Evolutionary conservation across 1,140 invertebrate species (phyloP).

Genomic region (Proales similis): DNA sequence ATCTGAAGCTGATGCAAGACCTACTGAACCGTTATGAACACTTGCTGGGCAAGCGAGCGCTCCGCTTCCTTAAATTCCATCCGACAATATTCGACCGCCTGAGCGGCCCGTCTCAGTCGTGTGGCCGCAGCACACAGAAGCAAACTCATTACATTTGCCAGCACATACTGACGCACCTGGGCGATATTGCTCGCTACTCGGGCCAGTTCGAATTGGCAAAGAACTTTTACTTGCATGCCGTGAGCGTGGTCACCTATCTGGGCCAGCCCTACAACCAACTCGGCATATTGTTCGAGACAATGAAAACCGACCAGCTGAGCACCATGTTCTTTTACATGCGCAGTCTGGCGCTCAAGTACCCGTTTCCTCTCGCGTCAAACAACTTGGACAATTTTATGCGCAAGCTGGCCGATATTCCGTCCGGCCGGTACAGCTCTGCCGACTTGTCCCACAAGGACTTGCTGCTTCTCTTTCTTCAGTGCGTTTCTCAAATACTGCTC

Average conservation of each 20-base stretch:
- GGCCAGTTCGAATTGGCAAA: constrained; percentile 21
- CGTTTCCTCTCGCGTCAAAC: constrained; percentile 31
- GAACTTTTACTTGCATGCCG: constrained; percentile 33
- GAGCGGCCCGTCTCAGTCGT: background rate
- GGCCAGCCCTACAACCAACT: constrained; percentile 38
- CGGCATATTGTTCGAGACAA: constrained; percentile 34
- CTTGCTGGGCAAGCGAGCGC: background rate
- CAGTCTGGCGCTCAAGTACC: background rate
- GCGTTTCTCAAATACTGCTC: too few species aligned
- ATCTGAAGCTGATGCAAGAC: constrained; percentile 13
- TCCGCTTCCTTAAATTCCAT: background rate
- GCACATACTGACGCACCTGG: constrained; percentile 21
- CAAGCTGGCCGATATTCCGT: constrained; percentile 16
- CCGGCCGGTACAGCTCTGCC: constrained; percentile 6
- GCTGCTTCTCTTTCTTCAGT: constrained; percentile 10
- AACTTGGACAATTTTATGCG: constrained; percentile 37
- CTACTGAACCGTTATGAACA: background rate
- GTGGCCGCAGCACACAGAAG: constrained; percentile 1
- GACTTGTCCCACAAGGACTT: constrained; percentile 24
- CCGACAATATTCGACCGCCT: constrained; percentile 9
- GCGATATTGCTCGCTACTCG: constrained; percentile 27
- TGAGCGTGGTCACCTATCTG: constrained; percentile 8
- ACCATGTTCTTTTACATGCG: constrained; percentile 32
- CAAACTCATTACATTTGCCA: constrained; percentile 23
- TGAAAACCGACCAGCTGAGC: constrained; percentile 1